Evolutionary conservation across 1,140 invertebrate species (phyloP).

Genomic region (Callitettix versicolor): DNA sequence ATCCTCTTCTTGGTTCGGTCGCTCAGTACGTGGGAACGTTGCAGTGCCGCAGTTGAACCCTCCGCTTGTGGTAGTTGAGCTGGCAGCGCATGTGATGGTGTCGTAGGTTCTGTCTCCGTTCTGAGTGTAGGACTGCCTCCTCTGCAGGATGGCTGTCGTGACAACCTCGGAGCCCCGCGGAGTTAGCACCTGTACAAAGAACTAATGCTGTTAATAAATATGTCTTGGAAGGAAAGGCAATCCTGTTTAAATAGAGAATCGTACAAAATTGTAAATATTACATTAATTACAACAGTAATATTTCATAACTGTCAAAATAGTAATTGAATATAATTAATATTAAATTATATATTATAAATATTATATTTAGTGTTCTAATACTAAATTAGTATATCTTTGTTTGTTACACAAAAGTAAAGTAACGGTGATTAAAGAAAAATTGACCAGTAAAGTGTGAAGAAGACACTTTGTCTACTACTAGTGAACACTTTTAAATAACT

Average conservation of each 20-base stretch:
- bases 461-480: too few species aligned
- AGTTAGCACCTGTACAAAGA: constrained; percentile 5
- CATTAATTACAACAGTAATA: too few species aligned
- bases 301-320: too few species aligned
- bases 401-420: too few species aligned
- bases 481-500: too few species aligned
- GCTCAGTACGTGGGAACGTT: neutral
- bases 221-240: neutral
- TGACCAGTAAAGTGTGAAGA: too few species aligned
- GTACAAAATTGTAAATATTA: neutral
- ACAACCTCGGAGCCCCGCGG: constrained; percentile 6
- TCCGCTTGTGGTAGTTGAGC: neutral
- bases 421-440: too few species aligned
- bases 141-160: constrained; percentile 9
- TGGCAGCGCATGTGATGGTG: constrained; percentile 6
- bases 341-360: too few species aligned
- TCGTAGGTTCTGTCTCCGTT: neutral
- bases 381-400: too few species aligned
- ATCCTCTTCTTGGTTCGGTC: neutral
- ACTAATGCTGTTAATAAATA: too few species aligned
- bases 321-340: too few species aligned
- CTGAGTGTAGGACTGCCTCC: constrained; percentile 9
- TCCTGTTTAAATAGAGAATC: neutral
- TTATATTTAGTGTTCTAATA: too few species aligned
- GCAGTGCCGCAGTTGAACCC: neutral